A percentile compares a stretch with the other conserved stretches of the same genome.
Conservation (phyloP, 2,113 vertebrate genomes). For the Panthera uncia region DNA sequence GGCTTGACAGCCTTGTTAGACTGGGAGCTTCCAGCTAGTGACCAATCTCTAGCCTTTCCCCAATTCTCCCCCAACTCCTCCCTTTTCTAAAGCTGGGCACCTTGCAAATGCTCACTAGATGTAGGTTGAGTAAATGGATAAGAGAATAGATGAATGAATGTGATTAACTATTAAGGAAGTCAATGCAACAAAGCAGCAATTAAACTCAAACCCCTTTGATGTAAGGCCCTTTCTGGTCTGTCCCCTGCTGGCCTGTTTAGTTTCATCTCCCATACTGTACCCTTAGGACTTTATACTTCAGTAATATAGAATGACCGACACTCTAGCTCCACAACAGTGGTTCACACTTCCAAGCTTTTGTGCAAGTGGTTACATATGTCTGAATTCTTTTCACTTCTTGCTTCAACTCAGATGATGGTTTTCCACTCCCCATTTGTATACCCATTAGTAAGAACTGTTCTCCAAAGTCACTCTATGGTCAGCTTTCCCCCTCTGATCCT, state of each 20-base stretch:
- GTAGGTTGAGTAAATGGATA: neutral
- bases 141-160: neutral
- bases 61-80: neutral
- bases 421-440: neutral
- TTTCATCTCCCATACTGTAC: neutral
- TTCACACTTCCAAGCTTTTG: neutral
- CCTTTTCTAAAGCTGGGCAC: neutral
- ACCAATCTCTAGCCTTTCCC: neutral
- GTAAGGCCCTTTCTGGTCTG: neutral
- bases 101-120: neutral
- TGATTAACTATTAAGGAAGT: neutral
- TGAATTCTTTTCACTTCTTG: neutral
- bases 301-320: neutral
- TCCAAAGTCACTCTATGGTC: neutral
- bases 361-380: neutral
- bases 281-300: neutral
- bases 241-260: neutral
- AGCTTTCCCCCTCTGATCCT: neutral
- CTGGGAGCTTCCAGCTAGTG: neutral
- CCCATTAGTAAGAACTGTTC: neutral
- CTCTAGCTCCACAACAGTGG: rapidly evolving
- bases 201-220: neutral
- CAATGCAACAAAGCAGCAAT: neutral
- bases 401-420: neutral
- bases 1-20: neutral